Evolutionary conservation across 2,113 vertebrate species (phyloP), one percentile per base, ranked within the genome.

Genomic region (Plotosus lineatus): DNA sequence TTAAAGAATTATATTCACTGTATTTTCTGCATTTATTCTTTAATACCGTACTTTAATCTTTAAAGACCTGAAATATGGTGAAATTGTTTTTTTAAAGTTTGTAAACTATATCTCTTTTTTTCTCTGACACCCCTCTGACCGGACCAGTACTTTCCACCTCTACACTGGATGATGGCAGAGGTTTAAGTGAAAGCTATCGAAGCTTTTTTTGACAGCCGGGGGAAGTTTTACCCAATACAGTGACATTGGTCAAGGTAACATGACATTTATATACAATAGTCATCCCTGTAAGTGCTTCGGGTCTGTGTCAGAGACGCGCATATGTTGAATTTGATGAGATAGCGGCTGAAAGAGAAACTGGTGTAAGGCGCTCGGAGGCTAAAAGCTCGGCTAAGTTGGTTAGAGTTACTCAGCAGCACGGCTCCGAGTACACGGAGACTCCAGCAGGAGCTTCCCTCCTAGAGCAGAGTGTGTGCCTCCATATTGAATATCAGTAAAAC

Each of bases 131-230:
- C 53, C 17, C 23, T 9, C 6, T 26, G 42, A 33, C 23, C 8
- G 31, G 69, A 33, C 4, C 3, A 58, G 23, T 74, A 28, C 1
- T 28, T 40, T 40, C 46, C 40, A 53, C 48, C 77, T 26, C 31
- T 85, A 89, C 85, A 83, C 86, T 89, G 80, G 69, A 79, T 86
- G 91, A 88, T 89, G 89, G 86, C 85, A 90, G 90, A 90, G 87
- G 90, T 90, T 90, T 92, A 86, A 88, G 91, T 91, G 90, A 91
- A 90, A 90, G 89, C 86, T 88, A 89, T 89, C 91, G 88, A 90
- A 86, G 73, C 3, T 88, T 68, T 90, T 48, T 89, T 89, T 94
- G 92, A 93, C 93, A 93, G 91, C 90, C 89, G 92, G 88, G 87
- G 89, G 40, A 44, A 94, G 90, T 90, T 93, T 90, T 90, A 85